Base-by-base conservation (phyloP, 2,888 invertebrate species). In the Clanis bilineata region DNA sequence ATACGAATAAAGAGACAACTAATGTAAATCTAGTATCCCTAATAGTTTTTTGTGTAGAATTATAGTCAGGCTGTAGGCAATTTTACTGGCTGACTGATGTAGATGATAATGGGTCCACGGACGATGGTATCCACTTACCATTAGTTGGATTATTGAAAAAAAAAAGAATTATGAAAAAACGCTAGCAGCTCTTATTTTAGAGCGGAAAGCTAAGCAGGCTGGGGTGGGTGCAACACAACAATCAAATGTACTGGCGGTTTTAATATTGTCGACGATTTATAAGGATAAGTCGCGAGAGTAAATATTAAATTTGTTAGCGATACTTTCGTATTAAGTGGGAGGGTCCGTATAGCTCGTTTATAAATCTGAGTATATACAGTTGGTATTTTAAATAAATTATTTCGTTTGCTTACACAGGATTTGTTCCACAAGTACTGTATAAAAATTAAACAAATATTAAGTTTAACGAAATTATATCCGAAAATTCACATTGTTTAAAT, bases 301-400 rank as follows among this genome's bases (percentile, higher is more conserved):
- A 92, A 92, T 91, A 91, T 91, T 88, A 92, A 91, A 91, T 92
- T 92, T 89, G 92, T 89, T 88, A 89, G 83, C 80, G 88, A 92
- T 88, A 90, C 86, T 86, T 74, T 62, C 80, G 86, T 89, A 92
- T 90, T 91, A 87, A 85, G 85, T 85, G 85, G 87, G 89, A 86
- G 86, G 90, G 83, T 66, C 71, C 64, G 65, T 56, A 58, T 64
- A 56, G 51, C 38, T 70, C 66, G 41, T 25, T 51, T 51, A 18
- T 32, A 51, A 32, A 51, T 51, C 51, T 6, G 32, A 18, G 51
- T 32, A 32, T 4, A 28, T 32, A 51, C 28, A 18, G 18, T 18
- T 51, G 18, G 28, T 51, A 32, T 51, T 51, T 18, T 28, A 32
- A 51, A 28, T 21, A 32, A 51, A 32, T 51, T 28, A 32, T 32